A percentile compares a stretch with the other conserved stretches of the same genome.
phyloP scores from a whole-genome alignment of 2,888 invertebrate genomes.

The Diadegma fenestrale region DNA sequence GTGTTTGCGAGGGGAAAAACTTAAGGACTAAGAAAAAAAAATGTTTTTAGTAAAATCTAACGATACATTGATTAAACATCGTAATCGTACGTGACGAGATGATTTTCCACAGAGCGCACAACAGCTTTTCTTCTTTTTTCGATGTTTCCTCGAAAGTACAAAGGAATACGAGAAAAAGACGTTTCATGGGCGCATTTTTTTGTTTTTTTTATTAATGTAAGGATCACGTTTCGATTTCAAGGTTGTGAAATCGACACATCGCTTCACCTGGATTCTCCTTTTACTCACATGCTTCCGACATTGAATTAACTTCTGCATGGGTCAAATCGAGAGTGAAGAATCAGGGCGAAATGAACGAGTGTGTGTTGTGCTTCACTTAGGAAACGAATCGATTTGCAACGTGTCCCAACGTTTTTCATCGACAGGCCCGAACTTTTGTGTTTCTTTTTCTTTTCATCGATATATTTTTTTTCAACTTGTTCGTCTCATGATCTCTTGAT shows the following conservation, averaged over 20 bases:
- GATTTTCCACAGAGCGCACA: conserved; percentile 21
- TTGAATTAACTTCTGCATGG: not conserved
- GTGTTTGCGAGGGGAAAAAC: conserved; percentile 66
- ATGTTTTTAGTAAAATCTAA: conserved; percentile 67
- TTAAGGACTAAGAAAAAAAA: conserved; percentile 73
- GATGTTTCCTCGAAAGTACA: conserved; percentile 65
- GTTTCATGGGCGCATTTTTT: not conserved
- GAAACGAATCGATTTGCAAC: conserved; percentile 58
- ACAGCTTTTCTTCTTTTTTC: conserved; percentile 27
- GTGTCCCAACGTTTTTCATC: conserved; percentile 21
- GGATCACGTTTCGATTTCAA: conserved; percentile 57
- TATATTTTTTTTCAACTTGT: conserved; percentile 19
- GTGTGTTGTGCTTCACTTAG: conserved; percentile 50
- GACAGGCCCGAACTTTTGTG: not conserved
- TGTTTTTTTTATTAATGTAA: too few species aligned
- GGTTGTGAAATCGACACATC: conserved; percentile 54
- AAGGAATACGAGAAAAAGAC: conserved; percentile 53
- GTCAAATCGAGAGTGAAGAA: not conserved
- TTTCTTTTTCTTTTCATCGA: not conserved
- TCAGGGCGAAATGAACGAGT: conserved; percentile 11
- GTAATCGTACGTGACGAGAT: conserved; percentile 69
- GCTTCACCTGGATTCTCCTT: conserved; percentile 31
- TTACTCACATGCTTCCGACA: not conserved
- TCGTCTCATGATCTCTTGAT: conserved; percentile 18
- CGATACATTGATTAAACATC: conserved; percentile 77